Evolutionary conservation across 2,797 vertebrate genomes (phyloP), one percentile per base, ranked within the genome.

Genomic region (Pseudochromis fuscus): DNA sequence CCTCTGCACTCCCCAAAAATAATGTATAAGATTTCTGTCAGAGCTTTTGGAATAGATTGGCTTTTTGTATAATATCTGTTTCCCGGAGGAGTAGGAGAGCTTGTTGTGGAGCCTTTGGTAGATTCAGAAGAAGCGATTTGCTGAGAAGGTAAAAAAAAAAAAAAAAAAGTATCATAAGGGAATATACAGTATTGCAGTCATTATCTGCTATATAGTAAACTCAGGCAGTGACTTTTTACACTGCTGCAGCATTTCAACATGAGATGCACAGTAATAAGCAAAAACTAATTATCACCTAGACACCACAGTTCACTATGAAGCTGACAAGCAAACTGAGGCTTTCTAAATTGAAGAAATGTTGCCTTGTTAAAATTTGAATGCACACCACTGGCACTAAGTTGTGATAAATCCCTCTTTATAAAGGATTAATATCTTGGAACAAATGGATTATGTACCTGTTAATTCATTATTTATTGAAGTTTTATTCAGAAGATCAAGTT

Each of bases 61-160:
- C 70, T 89, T 87, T 87, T 88, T 86, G 75, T 87, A 70, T 84
- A 83, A 80, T 79, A 87, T 86, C 75, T 73, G 57, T 83, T 86
- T 85, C 77, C 61, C 73, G 1, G 25, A 86, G 65, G 79, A 84
- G 27, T 13, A 24, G 33, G 9, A 61, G 59, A 84, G 53, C 72
- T 83, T 85, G 83, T 83, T 85, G 85, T 67, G 31, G 68, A 82
- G 50, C 23, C 30, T 71, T 63, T 72, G 61, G 78, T 77, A 59
- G 73, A 81, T 79, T 64, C 80, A 24, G 50, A 79, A 55, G 63
- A 79, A 73, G 70, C 16, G 18, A 67, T 80, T 84, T 91, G 88
- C 86, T 84, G 88, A 88, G 67, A 27, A 69, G 21, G 80, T 65
- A 53, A 78, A 90, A 13, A 35, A 35, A 35, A 13, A 35, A 35